Evolutionary conservation across 2,113 vertebrate species (phyloP).

Genomic region (Holacanthus passer): DNA sequence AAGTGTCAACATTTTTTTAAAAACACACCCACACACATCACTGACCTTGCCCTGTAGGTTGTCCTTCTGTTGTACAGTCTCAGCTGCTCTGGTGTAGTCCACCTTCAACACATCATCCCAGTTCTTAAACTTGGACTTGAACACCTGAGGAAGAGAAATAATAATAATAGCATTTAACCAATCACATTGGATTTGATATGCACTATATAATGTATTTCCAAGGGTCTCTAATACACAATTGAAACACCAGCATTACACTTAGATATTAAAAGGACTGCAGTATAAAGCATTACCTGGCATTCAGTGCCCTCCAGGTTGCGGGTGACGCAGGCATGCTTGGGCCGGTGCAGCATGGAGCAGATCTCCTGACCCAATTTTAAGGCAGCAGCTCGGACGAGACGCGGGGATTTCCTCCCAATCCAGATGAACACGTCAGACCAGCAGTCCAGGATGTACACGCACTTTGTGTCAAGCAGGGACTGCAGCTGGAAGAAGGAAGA

Average conservation of each 20-base stretch:
- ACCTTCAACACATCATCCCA: conserved; percentile 97
- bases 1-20: background rate
- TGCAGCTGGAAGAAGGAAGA: conserved; percentile 86
- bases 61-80: conserved; percentile 86
- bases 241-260: background rate
- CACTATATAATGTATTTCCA: background rate
- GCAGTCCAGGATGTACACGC: conserved; percentile 97
- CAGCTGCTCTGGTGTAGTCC: conserved; percentile 96
- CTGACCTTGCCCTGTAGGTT: conserved; percentile 89
- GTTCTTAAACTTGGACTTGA: conserved; percentile 98
- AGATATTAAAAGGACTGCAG: fast-evolving
- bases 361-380: conserved; percentile 98
- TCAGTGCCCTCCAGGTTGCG: conserved; percentile 97
- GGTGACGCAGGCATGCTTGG: conserved; percentile 92
- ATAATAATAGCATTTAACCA: background rate
- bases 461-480: conserved; percentile 94
- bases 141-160: conserved; percentile 86
- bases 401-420: conserved; percentile 95
- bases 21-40: background rate
- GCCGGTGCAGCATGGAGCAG: conserved; percentile 95
- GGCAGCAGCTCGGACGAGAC: conserved; percentile 94
- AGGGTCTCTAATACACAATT: background rate
- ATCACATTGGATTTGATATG: background rate
- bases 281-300: conserved; percentile 86
- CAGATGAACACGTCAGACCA: conserved; percentile 98